phyloP scores from a whole-genome alignment of 2,888 invertebrate species.

The Melieria omissa region DNA sequence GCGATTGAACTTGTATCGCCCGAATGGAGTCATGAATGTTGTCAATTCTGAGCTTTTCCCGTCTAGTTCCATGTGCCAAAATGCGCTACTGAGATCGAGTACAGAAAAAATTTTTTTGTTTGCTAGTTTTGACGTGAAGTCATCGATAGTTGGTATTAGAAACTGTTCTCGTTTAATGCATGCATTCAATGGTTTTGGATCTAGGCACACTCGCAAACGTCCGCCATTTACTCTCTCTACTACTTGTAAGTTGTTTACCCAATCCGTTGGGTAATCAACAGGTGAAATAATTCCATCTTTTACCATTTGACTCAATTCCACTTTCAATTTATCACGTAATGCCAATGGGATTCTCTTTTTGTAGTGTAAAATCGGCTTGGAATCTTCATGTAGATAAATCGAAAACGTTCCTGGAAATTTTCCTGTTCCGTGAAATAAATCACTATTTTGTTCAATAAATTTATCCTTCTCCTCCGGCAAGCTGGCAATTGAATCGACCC shows the following conservation, averaged over 20 bases:
- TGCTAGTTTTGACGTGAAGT: conserved; percentile 32
- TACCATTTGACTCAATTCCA: conserved; percentile 33
- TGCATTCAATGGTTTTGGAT: conserved; percentile 31
- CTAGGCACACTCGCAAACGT: conserved; percentile 26
- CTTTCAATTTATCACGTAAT: conserved; percentile 31
- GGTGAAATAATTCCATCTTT: conserved; percentile 32
- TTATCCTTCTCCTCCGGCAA: conserved; percentile 12
- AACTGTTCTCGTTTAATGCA: conserved; percentile 36
- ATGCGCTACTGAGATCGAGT: conserved; percentile 30
- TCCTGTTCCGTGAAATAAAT: conserved; percentile 39
- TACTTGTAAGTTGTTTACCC: conserved; percentile 38
- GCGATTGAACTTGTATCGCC: conserved; percentile 51
- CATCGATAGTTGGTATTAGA: conserved; percentile 43
- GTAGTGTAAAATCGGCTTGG: conserved; percentile 39
- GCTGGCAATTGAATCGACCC: background rate
- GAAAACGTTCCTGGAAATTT: conserved; percentile 37
- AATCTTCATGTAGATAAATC: conserved; percentile 40
- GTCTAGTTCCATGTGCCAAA: conserved; percentile 36
- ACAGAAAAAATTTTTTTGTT: no score
- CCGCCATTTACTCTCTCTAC: conserved; percentile 35
- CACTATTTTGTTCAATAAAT: conserved; percentile 22
- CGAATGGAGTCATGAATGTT: conserved; percentile 41
- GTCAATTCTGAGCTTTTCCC: conserved; percentile 36
- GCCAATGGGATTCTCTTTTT: conserved; percentile 37
- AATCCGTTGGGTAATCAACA: conserved; percentile 38